These are phyloP conservation scores for Toxotes jaculatrix DNA, from an alignment of 2,113 vertebrate genomes.

Conservation along the genomic window DNA sequence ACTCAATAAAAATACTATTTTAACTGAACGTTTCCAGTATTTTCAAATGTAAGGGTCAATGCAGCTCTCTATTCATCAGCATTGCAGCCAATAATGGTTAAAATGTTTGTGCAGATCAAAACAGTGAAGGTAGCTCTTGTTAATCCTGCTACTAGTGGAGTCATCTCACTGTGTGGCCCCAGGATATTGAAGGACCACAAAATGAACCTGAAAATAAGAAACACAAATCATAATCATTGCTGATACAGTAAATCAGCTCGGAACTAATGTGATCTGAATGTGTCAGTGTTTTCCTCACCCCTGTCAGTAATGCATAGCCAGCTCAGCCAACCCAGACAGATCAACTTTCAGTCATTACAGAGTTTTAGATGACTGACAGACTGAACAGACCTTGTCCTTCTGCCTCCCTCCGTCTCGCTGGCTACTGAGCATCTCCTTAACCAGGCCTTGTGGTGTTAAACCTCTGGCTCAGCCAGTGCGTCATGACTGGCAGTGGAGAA, in stretches of 20 bases:
- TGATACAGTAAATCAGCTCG: slow-evolving; percentile 38
- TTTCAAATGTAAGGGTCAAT: slow-evolving; percentile 29
- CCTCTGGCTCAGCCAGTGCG: slow-evolving; percentile 40
- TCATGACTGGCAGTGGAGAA: slow-evolving; percentile 78
- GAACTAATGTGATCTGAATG: slow-evolving; percentile 29
- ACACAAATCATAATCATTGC: slow-evolving; percentile 27
- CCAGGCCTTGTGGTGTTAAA: slow-evolving; percentile 62
- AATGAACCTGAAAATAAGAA: slow-evolving; percentile 36
- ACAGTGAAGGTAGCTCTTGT: not conserved
- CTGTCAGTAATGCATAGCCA: slow-evolving; percentile 4
- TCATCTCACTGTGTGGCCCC: slow-evolving; percentile 28
- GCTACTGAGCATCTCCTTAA: slow-evolving; percentile 78
- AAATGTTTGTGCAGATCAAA: not conserved
- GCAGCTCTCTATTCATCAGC: not conserved
- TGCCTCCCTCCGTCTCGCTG: slow-evolving; percentile 23
- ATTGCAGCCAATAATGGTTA: not conserved
- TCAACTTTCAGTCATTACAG: slow-evolving; percentile 62
- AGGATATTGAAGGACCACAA: not conserved
- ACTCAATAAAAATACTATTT: slow-evolving; percentile 36
- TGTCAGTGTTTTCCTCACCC: slow-evolving; percentile 42
- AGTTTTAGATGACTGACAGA: slow-evolving; percentile 67
- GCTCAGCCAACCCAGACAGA: slow-evolving; percentile 51
- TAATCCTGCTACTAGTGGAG: not conserved
- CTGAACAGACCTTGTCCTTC: slow-evolving; percentile 59
- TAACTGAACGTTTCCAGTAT: slow-evolving; percentile 54